Base-by-base conservation (phyloP, 2,888 invertebrate genomes). In the Apoda limacodes region DNA sequence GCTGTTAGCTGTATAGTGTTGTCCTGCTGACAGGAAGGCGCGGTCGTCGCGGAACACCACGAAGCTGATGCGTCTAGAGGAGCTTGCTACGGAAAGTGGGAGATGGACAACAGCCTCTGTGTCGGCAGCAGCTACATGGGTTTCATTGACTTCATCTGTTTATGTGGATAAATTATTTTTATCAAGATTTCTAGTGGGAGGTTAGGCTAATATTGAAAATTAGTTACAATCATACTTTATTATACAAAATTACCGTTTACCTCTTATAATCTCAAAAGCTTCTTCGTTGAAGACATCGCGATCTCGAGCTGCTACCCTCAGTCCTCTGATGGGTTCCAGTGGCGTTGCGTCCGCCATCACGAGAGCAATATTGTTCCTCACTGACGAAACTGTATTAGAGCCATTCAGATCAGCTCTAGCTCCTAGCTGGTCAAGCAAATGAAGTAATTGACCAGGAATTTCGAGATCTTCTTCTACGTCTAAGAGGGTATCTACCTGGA, bases 1-100 rank as follows among this genome's bases (percentile, higher is more conserved):
- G 40, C 82, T 82, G 47, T 72, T 75, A 26, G 82, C 72, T 14
- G 43, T 25, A 25, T 37, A 25, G 20, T 35, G 40, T 3, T 27
- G 12, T 6, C 22, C 24, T 3, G 35, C 32, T 49, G 10, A 33
- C 9, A 46, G 58, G 50, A 82, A 82, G 24, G 81, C 80, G 11
- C 69, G 58, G 40, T 78, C 74, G 41, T 70, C 78, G 2, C 76
- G 53, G 52, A 80, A 82, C 26, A 75, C 67, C 6, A 81, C 70
- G 52, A 82, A 82, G 40, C 78, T 78, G 46, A 82, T 58, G 11
- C 81, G 62, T 0, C 63, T 55, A 1, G 52, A 28, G 0, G 60
- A 43, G 4, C 42, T 43, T 1, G 59, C 45, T 9, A 78, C 58
- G 0, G 71, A 71, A 10, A 45, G 48, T 0, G 82, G 81, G 3